Evolutionary conservation across 2,797 vertebrate species (phyloP).

Genomic region (Rhinichthys osculus): DNA sequence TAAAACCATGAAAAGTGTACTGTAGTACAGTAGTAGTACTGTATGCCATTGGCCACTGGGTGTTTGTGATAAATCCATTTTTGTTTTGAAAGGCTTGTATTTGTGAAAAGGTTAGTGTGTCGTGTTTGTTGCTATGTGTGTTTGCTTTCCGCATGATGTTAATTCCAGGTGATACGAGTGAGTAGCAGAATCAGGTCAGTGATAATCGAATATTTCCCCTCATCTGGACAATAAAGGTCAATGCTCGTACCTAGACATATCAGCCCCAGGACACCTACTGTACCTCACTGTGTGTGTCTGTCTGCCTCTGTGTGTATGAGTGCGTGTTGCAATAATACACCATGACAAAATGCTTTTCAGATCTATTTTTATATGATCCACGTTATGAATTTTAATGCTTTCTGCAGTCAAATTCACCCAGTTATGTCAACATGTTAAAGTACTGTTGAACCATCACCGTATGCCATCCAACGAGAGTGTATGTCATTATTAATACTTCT

Average conservation of each 20-base stretch:
- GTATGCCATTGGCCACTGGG: too few species aligned
- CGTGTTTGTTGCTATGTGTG: background rate
- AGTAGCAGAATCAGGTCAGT: constrained; percentile 44
- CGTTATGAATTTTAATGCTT: constrained; percentile 25
- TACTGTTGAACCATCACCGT: background rate
- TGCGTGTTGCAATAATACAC: constrained; percentile 2
- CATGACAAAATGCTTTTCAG: background rate
- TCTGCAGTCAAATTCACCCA: background rate
- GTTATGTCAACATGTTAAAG: constrained; percentile 20
- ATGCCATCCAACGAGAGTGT: background rate
- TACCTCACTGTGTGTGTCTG: constrained; percentile 26
- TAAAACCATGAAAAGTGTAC: background rate
- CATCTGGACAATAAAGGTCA: constrained; percentile 49
- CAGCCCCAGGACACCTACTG: constrained; percentile 38
- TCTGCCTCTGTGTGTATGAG: constrained; percentile 8
- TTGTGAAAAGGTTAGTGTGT: background rate
- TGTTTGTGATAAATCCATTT: background rate
- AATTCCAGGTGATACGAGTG: constrained; percentile 48
- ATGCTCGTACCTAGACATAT: constrained; percentile 13
- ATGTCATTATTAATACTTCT: background rate
- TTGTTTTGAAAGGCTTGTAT: background rate
- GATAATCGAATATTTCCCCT: constrained; percentile 46
- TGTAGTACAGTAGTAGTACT: too few species aligned
- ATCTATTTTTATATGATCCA: constrained; percentile 2
- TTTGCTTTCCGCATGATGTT: constrained; percentile 27